Evolutionary conservation across 2,113 vertebrate species (phyloP), one percentile per base, ranked within the genome.

Genomic region (Carassius gibelio): DNA sequence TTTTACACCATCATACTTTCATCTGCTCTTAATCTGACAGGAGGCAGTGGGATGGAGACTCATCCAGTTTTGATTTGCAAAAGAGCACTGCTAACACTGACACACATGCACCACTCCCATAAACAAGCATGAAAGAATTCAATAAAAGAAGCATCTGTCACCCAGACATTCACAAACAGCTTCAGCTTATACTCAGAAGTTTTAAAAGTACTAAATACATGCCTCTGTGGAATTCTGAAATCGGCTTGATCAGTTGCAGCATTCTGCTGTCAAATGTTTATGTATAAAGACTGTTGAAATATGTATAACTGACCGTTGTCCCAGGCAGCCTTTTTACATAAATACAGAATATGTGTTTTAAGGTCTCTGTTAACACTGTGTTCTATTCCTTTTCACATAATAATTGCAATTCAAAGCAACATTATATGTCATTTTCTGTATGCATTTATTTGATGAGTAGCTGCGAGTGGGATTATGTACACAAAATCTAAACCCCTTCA

Each of bases 21-120:
- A 96, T 96, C 95, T 96, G 96, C 94, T 94, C 94, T 94, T 94
- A 95, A 96, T 96, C 85, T 94, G 78, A 80, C 78, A 66, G 38
- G 38, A 80, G 78, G 78, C 38, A 80, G 76, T 89, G 94, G 92
- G 89, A 72, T 89, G 38, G 89, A 89, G 90, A 91, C 87, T 84
- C 75, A 62, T 84, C 72, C 74, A 42, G 59, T 48, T 80, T 61
- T 64, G 14, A 80, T 80, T 80, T 80, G 78, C 78, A 66, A 42
- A 17, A 48, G 36, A 80, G 38, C 38, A 38, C 55, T 5, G 19
- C 30, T 61, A 30, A 36, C 34, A 23, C 78, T 64, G 78, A 79
- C 34, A 80, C 59, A 45, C 78, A 80, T 26, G n/a, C 59, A 80
- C 78, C 78, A 64, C 78, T 64, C 78, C 78, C 78, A 80, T 80